Percentiles rank a stretch among this genome's conserved stretches.
These are phyloP conservation scores for Ictalurus punctatus DNA, from an alignment of 2,113 vertebrate species.

Conservation along the genomic window DNA sequence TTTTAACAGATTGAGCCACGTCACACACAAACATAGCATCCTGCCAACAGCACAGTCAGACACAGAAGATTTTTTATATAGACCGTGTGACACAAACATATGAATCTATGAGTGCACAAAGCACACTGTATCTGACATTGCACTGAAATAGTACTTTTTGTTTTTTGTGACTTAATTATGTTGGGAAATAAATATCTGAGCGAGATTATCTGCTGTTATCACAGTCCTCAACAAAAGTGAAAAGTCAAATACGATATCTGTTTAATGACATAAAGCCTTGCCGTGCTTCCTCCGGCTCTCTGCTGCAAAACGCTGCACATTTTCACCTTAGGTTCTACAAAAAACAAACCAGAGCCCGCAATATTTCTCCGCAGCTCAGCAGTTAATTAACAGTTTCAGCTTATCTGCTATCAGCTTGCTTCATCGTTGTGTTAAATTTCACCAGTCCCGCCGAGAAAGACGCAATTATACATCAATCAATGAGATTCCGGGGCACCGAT, in stretches of 20 bases:
- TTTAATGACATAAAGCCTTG: background rate
- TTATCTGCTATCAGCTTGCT: conserved; percentile 9
- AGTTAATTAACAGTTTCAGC: conserved; percentile 30
- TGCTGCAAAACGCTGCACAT: background rate
- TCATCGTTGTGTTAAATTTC: conserved; percentile 14
- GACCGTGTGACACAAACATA: background rate
- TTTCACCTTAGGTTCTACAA: background rate
- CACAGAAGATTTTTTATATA: background rate
- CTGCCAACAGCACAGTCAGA: background rate
- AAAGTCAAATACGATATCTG: background rate
- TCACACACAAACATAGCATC: background rate
- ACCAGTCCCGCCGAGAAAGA: background rate
- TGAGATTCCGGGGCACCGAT: background rate
- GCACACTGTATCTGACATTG: background rate
- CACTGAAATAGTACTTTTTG: background rate
- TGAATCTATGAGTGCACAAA: background rate
- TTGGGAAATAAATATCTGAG: background rate
- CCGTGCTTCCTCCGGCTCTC: background rate
- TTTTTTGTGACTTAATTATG: background rate
- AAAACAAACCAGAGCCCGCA: background rate
- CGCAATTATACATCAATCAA: background rate
- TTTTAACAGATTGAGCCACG: background rate
- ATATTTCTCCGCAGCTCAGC: background rate
- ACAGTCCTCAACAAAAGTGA: background rate
- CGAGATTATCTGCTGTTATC: background rate